Base-by-base conservation (phyloP, 2,797 vertebrate genomes). In the Gephyroberyx darwinii region DNA sequence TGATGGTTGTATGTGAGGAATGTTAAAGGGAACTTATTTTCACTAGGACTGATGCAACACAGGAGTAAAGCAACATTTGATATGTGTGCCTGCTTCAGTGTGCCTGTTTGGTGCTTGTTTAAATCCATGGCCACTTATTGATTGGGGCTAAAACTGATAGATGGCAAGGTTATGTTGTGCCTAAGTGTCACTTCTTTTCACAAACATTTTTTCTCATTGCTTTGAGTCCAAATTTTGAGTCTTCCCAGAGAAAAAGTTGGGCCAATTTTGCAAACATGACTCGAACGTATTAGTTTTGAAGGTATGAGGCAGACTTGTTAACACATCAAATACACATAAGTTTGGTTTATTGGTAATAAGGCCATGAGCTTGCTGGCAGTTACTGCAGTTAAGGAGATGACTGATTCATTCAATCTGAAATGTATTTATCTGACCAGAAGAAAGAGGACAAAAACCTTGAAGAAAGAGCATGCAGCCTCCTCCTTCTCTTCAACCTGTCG, bases 191-290 rank as follows among this genome's bases (percentile, higher is more conserved):
- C 72, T 69, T 75, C 52, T 68, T 66, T 83, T 83, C 59, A 66
- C 51, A 65, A 20, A 64, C 43, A 3, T 65, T 61, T 54, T 50
- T 75, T 74, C 26, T 60, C 59, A 58, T 47, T 56, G 22, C 55
- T 71, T 56, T 67, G 47, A 76, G 13, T 10, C 19, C 17, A 0
- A 53, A 53, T 30, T 67, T 43, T 6, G 57, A 65, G 65, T 66
- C 39, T 45, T 20, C 33, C 8, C 58, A 77, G 19, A 71, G 54
- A 67, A 76, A 81, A 69, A 0, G 0, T 66, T 75, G n/a, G 39
- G 31, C 77, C 75, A 56, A 77, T 88, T 89, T 87, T 88, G 83
- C 54, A 90, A 89, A 88, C 75, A 60, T 43, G 30, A 73, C 55
- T 73, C 26, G 59, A 45, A 69, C 65, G 61, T 71, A 78, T 77